Percentiles rank a stretch among this genome's conserved stretches.
phyloP scores from a whole-genome alignment of 2,113 vertebrate species.

The Aegotheles bennettii region DNA sequence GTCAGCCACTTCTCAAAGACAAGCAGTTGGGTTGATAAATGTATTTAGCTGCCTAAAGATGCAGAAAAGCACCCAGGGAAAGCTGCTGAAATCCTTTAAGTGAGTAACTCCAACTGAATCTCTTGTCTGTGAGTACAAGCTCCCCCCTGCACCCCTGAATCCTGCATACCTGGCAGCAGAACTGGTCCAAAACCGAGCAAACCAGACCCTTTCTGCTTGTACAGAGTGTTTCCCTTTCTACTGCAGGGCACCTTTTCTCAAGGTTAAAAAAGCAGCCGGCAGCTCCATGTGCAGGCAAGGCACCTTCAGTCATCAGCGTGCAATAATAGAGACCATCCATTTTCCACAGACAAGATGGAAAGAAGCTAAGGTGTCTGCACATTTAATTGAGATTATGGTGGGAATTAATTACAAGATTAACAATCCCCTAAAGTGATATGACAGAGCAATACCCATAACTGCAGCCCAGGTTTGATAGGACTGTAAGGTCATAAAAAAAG shows the following conservation, averaged over 20 bases:
- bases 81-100: background rate
- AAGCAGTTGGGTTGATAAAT: background rate
- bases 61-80: background rate
- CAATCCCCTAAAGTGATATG: background rate
- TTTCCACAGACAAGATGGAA: background rate
- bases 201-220: background rate
- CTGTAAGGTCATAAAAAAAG: background rate
- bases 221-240: background rate
- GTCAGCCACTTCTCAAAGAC: background rate
- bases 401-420: conserved; percentile 44
- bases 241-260: background rate
- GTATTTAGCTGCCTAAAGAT: background rate
- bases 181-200: background rate
- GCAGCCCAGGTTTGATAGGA: background rate
- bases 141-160: fast-evolving
- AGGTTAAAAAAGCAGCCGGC: background rate
- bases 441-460: background rate
- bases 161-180: background rate
- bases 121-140: fast-evolving
- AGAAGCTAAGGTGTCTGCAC: conserved; percentile 1
- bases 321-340: background rate
- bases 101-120: background rate
- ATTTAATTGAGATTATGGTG: conserved; percentile 29
- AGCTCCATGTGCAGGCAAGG: background rate
- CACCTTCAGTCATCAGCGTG: background rate